Base-by-base conservation (phyloP, 1,140 invertebrate species). In the Leptinotarsa undecemlineata region DNA sequence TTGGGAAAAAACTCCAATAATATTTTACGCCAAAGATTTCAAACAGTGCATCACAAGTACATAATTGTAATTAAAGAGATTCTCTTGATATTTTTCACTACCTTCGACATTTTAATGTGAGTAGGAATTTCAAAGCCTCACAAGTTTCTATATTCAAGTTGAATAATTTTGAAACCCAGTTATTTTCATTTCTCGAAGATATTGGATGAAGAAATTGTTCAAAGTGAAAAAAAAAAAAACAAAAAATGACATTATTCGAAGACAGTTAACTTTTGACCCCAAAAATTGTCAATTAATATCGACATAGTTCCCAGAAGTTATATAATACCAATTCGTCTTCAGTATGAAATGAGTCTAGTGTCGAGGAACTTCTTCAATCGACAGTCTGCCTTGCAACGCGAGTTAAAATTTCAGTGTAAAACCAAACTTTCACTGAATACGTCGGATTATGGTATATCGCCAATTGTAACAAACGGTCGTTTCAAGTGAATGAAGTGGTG, bases 271-370 rank as follows among this genome's bases (percentile, higher is more conserved):
- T 42, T 57, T 57, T 57, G 51, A 57, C 51, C 51, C n/a, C 51
- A 57, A 57, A 57, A 57, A 15, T 17, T 17, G 15, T 19, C 15
- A 42, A 42, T 42, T 57, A 57, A 19, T 17, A 57, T 57, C n/a
- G 51, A 57, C 51, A 57, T 57, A 57, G 2, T 57, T 17, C n/a
- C 2, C 15, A 15, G n/a, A 57, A 15, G 51, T 57, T 57, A 57
- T 57, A 57, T 57, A 57, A 57, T 19, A 57, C 51, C 15, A 57
- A 57, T 17, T 57, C 51, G n/a, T 57, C 51, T 57, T 57, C 51
- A 57, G 15, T 57, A 57, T 15, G 51, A 57, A 57, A 57, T 57
- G 51, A 57, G 51, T 57, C 51, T 57, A 57, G 51, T 19, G n/a
- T 17, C 51, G 51, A 17, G 17, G 51, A 14, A 57, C 51, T 57